phyloP scores from a whole-genome alignment of 2,888 invertebrate species.

The Muschampia plurimacula region DNA sequence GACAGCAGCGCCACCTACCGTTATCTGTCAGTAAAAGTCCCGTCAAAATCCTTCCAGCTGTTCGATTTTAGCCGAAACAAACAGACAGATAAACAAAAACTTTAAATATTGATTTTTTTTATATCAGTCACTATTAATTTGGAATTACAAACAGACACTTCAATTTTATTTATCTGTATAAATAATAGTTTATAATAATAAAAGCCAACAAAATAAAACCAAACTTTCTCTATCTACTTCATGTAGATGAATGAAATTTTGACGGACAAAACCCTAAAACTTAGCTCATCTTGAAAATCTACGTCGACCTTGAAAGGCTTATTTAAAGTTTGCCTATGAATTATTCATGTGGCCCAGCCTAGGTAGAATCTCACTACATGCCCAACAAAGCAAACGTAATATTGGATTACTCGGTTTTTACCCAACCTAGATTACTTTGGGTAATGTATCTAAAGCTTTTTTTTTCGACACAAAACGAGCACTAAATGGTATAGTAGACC shows the following conservation, averaged over 20 bases:
- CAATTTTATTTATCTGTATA: too few species aligned
- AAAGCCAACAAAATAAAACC: not conserved
- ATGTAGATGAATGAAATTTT: not conserved
- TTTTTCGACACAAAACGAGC: not conserved
- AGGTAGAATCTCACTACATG: not conserved
- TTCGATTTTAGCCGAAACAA: too few species aligned
- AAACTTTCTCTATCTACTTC: not conserved
- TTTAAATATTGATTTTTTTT: too few species aligned
- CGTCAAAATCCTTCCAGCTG: too few species aligned
- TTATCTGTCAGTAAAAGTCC: too few species aligned
- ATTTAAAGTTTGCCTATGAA: conserved; percentile 19
- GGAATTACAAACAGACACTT: too few species aligned
- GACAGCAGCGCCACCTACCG: too few species aligned
- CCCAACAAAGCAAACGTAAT: conserved; percentile 18
- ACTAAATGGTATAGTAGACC: not conserved
- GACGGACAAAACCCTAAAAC: not conserved
- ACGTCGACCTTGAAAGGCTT: conserved; percentile 18
- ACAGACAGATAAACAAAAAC: too few species aligned
- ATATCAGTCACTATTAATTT: too few species aligned
- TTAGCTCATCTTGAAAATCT: conserved; percentile 11
- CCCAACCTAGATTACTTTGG: not conserved
- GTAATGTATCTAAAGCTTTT: not conserved
- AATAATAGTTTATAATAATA: too few species aligned
- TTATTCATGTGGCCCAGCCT: conserved; percentile 13
- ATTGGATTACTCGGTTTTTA: conserved; percentile 10